Percentiles rank a stretch among this genome's conserved stretches.
These are phyloP conservation scores for Xylota segnis DNA, from an alignment of 2,888 invertebrate species.

Conservation along the genomic window DNA sequence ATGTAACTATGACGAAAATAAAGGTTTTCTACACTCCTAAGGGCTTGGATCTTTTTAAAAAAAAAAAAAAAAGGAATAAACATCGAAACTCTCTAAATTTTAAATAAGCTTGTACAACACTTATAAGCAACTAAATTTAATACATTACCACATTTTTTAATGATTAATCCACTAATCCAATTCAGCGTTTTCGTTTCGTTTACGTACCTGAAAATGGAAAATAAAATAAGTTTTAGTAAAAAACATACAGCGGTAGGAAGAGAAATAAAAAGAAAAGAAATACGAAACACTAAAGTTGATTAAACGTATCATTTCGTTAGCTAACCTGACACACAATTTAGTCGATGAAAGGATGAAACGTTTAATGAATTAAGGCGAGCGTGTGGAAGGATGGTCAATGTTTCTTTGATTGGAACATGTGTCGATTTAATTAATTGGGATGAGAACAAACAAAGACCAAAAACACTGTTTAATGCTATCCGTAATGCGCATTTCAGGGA, in stretches of 20 bases:
- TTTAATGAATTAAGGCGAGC: no score
- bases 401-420: background rate
- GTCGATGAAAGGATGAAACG: background rate
- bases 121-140: conserved; percentile 14
- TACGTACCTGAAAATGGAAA: conserved; percentile 64
- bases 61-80: no score
- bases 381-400: background rate
- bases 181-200: conserved; percentile 36
- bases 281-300: background rate
- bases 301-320: background rate
- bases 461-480: no score
- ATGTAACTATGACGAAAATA: no score
- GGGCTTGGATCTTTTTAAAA: no score
- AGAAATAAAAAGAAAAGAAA: background rate
- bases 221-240: conserved; percentile 1
- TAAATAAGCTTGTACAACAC: background rate
- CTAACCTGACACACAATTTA: conserved; percentile 1
- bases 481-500: no score
- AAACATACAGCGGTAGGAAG: no score
- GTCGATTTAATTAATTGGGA: background rate
- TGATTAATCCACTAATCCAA: conserved; percentile 68
- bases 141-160: conserved; percentile 64
- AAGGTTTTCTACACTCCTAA: no score
- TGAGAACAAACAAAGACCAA: no score
- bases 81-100: no score